Evolutionary conservation across 2,888 invertebrate genomes (phyloP).

Genomic region (Tipula lateralis): DNA sequence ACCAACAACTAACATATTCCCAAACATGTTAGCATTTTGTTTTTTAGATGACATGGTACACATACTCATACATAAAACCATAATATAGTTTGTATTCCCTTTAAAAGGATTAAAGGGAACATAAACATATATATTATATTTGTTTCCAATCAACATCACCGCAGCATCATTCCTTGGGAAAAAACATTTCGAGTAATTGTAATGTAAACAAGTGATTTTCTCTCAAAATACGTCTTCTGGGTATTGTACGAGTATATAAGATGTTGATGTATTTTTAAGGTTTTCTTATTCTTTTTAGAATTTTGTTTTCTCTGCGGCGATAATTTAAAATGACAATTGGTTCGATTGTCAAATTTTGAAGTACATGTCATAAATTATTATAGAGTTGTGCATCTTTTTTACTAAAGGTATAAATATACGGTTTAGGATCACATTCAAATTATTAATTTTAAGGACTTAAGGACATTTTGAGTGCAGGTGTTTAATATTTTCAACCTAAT

Average conservation of each 20-base stretch:
- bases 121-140: neutral
- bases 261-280: neutral
- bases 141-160: neutral
- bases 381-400: neutral
- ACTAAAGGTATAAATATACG: neutral
- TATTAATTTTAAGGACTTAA: neutral
- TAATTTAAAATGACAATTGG: neutral
- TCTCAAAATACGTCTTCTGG: neutral
- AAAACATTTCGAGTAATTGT: neutral
- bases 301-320: neutral
- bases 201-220: conserved; percentile 5
- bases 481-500: neutral
- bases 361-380: neutral
- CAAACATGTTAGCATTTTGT: neutral
- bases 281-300: neutral
- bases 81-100: neutral
- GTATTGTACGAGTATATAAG: neutral
- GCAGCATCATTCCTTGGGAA: neutral
- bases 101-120: conserved; percentile 1
- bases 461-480: neutral
- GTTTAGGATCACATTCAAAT: neutral
- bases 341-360: neutral
- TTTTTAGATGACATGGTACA: too few species aligned
- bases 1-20: neutral
- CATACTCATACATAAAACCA: neutral